Evolutionary conservation across 2,888 invertebrate species (phyloP).

Genomic region (Adela reaumurella): DNA sequence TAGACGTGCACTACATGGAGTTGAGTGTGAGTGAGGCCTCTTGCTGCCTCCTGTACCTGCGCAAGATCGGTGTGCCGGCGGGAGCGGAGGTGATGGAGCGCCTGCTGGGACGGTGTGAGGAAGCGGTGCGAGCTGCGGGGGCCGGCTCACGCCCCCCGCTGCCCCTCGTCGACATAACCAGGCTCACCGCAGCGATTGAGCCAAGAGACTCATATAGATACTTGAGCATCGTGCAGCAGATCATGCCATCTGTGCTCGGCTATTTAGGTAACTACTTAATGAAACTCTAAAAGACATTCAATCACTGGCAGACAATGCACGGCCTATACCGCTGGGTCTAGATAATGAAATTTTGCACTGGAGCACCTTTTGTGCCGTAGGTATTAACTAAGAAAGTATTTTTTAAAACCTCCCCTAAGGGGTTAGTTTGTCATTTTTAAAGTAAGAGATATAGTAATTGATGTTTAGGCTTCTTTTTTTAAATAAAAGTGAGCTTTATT

Average conservation of each 20-base stretch:
- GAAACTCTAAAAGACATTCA: no score
- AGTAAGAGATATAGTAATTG: no score
- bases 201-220: not conserved
- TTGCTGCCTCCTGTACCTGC: not conserved
- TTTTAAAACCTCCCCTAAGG: no score
- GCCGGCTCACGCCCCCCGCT: not conserved
- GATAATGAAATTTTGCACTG: no score
- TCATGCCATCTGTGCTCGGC: not conserved
- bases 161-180: not conserved
- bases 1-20: not conserved
- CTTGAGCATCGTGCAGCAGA: not conserved
- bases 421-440: no score
- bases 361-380: no score
- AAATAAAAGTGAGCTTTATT: no score
- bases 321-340: no score
- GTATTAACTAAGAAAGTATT: no score
- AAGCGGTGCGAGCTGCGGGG: constrained; percentile 5
- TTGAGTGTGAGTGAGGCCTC: not conserved
- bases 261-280: not conserved
- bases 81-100: constrained; percentile 31
- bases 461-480: no score
- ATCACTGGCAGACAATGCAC: no score
- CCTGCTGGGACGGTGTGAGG: constrained; percentile 18
- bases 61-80: not conserved
- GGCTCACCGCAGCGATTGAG: not conserved